These are phyloP conservation scores for Typhlomys cinereus DNA, from an alignment of 2,113 vertebrate species.

Conservation along the genomic window DNA sequence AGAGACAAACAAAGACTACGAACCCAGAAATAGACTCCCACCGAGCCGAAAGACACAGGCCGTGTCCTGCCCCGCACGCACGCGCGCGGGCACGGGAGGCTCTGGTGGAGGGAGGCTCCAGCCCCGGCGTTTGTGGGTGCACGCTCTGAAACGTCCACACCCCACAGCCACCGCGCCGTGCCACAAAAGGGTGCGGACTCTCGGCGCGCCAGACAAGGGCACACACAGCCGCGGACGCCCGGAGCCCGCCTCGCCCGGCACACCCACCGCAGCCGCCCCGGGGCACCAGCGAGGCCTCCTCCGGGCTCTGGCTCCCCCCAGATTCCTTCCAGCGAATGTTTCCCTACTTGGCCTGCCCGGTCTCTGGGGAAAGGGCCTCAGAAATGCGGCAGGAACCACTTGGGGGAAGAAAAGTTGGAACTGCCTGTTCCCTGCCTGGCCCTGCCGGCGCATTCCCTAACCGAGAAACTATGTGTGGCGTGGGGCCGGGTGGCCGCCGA, in stretches of 20 bases:
- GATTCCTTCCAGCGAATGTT: constrained; percentile 80
- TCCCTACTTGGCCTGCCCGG: constrained; percentile 82
- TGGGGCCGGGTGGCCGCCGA: constrained; percentile 37
- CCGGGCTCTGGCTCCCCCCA: constrained; percentile 24
- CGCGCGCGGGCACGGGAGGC: neutral
- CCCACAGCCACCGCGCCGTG: constrained; percentile 34
- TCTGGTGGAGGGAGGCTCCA: constrained; percentile 25
- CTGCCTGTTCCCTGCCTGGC: constrained; percentile 80
- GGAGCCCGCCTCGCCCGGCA: constrained; percentile 29
- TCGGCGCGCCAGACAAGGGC: constrained; percentile 44
- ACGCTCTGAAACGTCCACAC: constrained; percentile 42
- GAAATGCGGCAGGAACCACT: constrained; percentile 82
- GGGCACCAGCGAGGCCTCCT: constrained; percentile 42
- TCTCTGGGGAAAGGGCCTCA: constrained; percentile 84
- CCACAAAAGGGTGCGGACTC: constrained; percentile 62
- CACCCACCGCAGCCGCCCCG: constrained; percentile 45
- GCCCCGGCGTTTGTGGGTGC: constrained; percentile 19
- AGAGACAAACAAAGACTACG: constrained; percentile 62
- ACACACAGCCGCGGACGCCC: constrained; percentile 32
- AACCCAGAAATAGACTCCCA: constrained; percentile 66
- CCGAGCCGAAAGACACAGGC: constrained; percentile 44
- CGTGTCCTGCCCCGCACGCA: constrained; percentile 36
- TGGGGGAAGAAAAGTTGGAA: constrained; percentile 78
- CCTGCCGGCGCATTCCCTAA: constrained; percentile 75
- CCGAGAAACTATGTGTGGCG: constrained; percentile 72